Conservation (phyloP, 1,140 invertebrate genomes). For the Epicauta chinensis region DNA sequence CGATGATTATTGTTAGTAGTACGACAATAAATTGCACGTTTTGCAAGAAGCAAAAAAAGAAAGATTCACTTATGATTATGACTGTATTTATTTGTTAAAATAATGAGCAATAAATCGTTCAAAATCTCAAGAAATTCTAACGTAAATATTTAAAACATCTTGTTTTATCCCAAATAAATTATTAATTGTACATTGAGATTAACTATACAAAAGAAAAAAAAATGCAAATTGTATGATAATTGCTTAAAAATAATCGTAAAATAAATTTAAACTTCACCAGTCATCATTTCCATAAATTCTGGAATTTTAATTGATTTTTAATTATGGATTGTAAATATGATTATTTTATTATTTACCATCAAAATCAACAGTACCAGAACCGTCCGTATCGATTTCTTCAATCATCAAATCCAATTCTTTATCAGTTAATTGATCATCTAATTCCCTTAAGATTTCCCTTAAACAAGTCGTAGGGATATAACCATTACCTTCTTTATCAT, state of each 20-base stretch:
- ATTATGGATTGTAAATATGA: not conserved
- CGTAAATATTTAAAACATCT: no score
- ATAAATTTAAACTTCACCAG: slow-evolving; percentile 61
- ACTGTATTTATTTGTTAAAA: no score
- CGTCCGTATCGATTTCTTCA: slow-evolving; percentile 93
- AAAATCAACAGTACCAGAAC: slow-evolving; percentile 79
- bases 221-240: not conserved
- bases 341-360: slow-evolving; percentile 52
- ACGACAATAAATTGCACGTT: no score
- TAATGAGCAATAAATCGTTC: no score
- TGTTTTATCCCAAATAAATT: no score
- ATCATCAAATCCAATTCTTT: slow-evolving; percentile 93
- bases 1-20: no score
- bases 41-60: no score
- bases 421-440: slow-evolving; percentile 89
- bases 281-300: slow-evolving; percentile 98
- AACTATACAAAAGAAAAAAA: no score
- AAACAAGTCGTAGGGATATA: slow-evolving; percentile 92
- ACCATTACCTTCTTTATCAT: slow-evolving; percentile 73
- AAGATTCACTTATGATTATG: no score
- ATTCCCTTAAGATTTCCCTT: slow-evolving; percentile 82
- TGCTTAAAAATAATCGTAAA: not conserved
- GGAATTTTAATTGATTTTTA: slow-evolving; percentile 44
- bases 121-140: no score
- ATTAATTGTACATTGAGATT: no score